Evolutionary conservation across 2,113 vertebrate species (phyloP), one percentile per base, ranked within the genome.

Genomic region (Bombycilla garrulus): DNA sequence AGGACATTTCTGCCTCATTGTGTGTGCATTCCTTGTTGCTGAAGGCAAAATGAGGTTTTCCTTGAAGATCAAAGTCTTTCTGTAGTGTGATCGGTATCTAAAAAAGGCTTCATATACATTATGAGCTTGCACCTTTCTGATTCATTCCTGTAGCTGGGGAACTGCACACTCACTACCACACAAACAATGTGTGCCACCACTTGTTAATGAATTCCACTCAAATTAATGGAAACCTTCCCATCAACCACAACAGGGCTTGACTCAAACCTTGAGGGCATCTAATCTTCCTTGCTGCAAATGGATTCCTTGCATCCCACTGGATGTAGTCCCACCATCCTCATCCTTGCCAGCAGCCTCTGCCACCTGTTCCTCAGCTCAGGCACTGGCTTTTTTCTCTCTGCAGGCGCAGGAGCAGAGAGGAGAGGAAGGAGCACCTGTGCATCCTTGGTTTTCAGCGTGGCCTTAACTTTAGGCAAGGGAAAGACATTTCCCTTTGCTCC

Each of bases 61-160:
- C 73, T 80, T 81, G 42, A 85, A 80, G 78, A 94, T 92, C 78
- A 91, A 96, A 95, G 81, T 4, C 66, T 91, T 95, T 70, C 84
- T 80, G 66, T 50, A 82, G 33, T 33, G 33, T 0, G 1, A 82
- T 77, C 4, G 4, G 23, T 95, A 66, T 80, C 74, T 88, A n/a
- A 65, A 83, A 66, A 72, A 76, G 40, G 20, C 54, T 87, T 91
- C 7, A 53, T 92, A 22, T 9, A 19, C 50, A 58, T 62, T 40
- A 74, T 91, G 35, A 87, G 45, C 84, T 53, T 76, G 45, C 54
- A 85, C 36, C 42, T 92, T 95, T 80, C 91, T 94, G 76, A 80
- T 92, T 94, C 50, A 70, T 80, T 77, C 45, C 78, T 54, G 12
- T 77, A 26, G 29, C 29, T 29, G 22, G 24, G 71, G 62, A 93